Evolutionary conservation across 2,888 invertebrate genomes (phyloP), one percentile per base, ranked within the genome.

Genomic region (Hanleya hanleyi): DNA sequence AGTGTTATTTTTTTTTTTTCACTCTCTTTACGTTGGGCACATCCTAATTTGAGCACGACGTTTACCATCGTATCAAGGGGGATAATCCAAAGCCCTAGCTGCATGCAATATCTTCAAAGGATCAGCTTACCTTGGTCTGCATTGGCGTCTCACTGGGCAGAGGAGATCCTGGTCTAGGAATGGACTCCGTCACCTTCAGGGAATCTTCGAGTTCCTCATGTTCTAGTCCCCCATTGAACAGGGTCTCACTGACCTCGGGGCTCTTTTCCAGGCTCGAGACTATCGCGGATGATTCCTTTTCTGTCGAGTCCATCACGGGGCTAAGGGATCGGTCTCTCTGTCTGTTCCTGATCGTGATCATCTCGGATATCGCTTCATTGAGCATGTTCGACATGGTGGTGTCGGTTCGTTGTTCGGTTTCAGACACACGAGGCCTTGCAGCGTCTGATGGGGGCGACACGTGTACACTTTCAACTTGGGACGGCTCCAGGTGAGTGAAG

Each of bases 321-420:
- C 26, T 57, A 22, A 5, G 2, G 61, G 26, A 26, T 35, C 38
- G 38, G 35, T 64, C 64, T 9, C 47, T 37, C 61, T 78, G 75
- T 49, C 82, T 84, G 41, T 73, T 76, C 61, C 81, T 75, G 38
- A 88, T 88, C 29, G 73, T 74, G 32, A 89, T 69, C 81, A 89
- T 87, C 35, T 86, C 81, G n/a, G 83, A 76, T 35, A 89, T 82
- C 18, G 89, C 87, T 61, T 88, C 88, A 35, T 86, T 81, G 49
- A 88, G 76, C 71, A 89, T 71, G 12, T 78, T 82, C 33, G 83
- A 80, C 26, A 85, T 83, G n/a, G 85, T 73, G 26, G 67, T 70
- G 26, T 68, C 29, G 1, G 57, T 57, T 32, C 29, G 22, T 32
- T 29, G 22, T 7, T 57, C 57, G 1, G 57, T 32, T 29, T 18